Evolutionary conservation across 2,888 invertebrate species (phyloP).

Genomic region (Lasioglossum marginatum): DNA sequence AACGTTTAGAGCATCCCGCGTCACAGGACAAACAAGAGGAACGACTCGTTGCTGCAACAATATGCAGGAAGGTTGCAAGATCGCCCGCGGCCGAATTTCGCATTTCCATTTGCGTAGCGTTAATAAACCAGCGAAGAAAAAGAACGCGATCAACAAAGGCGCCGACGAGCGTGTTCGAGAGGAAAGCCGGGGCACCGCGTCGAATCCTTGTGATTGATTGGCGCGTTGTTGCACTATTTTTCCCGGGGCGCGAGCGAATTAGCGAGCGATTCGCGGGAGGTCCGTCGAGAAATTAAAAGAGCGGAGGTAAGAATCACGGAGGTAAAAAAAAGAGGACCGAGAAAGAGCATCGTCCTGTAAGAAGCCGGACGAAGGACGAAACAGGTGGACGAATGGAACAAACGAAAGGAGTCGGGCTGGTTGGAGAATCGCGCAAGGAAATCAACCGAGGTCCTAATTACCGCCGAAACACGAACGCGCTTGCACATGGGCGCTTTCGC

Average conservation of each 20-base stretch:
- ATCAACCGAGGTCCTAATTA: constrained; percentile 66
- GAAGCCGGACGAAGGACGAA: background rate
- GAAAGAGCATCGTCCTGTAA: background rate
- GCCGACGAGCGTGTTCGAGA: constrained; percentile 23
- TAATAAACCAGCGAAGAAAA: constrained; percentile 18
- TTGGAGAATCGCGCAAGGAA: constrained; percentile 18
- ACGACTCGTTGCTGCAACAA: background rate
- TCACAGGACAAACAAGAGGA: background rate
- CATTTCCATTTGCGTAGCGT: constrained; percentile 4
- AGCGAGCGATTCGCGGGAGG: constrained; percentile 62
- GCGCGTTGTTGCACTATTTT: constrained; percentile 49
- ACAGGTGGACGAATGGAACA: background rate
- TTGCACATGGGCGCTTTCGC: constrained; percentile 12
- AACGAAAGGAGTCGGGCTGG: background rate
- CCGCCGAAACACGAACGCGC: constrained; percentile 53
- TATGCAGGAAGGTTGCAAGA: background rate
- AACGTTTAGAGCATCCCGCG: background rate
- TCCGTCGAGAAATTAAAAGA: constrained; percentile 47
- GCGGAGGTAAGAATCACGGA: background rate
- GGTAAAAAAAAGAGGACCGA: too few species aligned
- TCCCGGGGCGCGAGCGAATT: constrained; percentile 63
- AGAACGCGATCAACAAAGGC: constrained; percentile 7
- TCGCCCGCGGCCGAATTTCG: background rate
- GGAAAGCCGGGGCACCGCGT: constrained; percentile 31
- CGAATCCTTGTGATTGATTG: constrained; percentile 56